Evolutionary conservation across 2,888 invertebrate genomes (phyloP), one percentile per base, ranked within the genome.

Genomic region (Choreutis nemorana): DNA sequence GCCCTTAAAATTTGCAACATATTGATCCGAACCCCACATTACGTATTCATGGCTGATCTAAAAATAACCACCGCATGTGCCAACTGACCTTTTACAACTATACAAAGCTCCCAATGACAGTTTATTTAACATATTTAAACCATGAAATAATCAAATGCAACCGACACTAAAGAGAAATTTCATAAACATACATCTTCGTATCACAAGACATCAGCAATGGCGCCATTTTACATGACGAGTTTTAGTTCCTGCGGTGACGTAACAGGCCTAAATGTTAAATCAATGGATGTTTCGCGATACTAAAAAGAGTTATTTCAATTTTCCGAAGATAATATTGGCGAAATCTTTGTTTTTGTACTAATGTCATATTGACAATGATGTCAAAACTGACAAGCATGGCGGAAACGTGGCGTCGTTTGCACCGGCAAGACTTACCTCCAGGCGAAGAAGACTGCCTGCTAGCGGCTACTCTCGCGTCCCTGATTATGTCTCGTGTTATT

Each of bases 341-440:
- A 58, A 55, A 50, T 54, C 49, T 42, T 71, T 78, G 77, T 73
- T 77, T 75, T 77, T 56, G 47, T 72, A 53, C 58, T 58, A 48
- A 71, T 78, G 80, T 80, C 80, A 80, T 67, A 71, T 77, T 80
- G 80, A 80, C 80, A 23, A 23, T 23, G 13, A 12, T 23, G 23
- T 23, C 11, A 23, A 23, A 23, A 23, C 58, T 80, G 80, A 79
- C 80, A 79, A 66, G 67, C 61, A 72, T 75, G 77, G 77, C 75
- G 68, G 70, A 75, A 78, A 77, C 78, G 78, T 78, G 78, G 77
- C 79, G 77, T 78, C 77, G 66, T 63, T 64, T 23, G 23, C 11
- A 25, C n/a, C n/a, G n/a, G n/a, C n/a, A n/a, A n/a, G 48, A 50
- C 50, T 68, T 59, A 79, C 78, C 77, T 70, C 71, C 75, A 52